Evolutionary conservation across 2,797 vertebrate species (phyloP).

Genomic region (Gymnothorax javanicus): DNA sequence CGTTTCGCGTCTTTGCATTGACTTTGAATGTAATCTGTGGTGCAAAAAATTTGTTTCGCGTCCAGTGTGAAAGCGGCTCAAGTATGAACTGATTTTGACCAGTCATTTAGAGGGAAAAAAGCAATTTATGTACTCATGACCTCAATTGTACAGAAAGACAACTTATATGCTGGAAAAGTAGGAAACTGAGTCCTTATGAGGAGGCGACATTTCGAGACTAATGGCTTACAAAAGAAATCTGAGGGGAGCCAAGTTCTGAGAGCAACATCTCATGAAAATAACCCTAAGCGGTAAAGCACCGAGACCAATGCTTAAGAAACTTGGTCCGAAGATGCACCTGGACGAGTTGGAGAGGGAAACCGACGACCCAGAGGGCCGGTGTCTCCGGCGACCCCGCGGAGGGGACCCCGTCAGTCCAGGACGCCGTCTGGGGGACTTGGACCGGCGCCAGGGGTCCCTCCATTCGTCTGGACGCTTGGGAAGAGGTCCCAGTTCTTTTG

Average conservation of each 20-base stretch:
- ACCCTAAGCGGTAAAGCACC: no score
- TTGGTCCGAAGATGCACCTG: constrained; percentile 67
- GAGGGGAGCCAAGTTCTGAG: background rate
- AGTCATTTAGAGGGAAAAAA: no score
- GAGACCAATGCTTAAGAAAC: background rate
- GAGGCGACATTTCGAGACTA: background rate
- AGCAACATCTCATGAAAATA: no score
- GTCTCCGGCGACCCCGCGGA: constrained; percentile 81
- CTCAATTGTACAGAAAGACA: no score
- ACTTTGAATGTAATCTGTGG: no score
- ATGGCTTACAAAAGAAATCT: background rate
- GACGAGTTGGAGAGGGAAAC: constrained; percentile 91
- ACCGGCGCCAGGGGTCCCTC: constrained; percentile 98
- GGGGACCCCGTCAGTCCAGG: constrained; percentile 81
- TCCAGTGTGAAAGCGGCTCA: no score
- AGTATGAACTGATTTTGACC: no score
- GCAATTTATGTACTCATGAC: no score
- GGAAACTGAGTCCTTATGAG: background rate
- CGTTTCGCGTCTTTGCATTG: no score
- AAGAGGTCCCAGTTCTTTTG: constrained; percentile 68
- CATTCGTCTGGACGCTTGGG: constrained; percentile 92
- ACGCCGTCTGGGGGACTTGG: constrained; percentile 93
- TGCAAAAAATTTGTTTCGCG: no score
- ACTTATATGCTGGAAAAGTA: no score
- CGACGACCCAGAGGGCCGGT: constrained; percentile 88